These are phyloP conservation scores for Pogonocherus hispidulus DNA, from an alignment of 2,888 invertebrate species.

Conservation along the genomic window DNA sequence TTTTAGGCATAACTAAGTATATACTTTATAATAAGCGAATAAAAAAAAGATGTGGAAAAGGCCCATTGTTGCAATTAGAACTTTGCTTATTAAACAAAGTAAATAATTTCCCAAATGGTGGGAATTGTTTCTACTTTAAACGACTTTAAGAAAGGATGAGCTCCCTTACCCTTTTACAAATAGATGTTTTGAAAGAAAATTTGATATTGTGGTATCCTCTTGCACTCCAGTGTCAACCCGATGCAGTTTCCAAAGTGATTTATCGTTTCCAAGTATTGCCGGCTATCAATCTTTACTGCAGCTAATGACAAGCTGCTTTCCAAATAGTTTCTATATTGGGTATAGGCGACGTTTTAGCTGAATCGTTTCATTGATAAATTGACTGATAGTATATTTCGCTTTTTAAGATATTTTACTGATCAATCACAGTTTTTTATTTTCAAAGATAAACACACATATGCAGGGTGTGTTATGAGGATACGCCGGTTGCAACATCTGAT, in stretches of 20 bases:
- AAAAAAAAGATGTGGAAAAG: too few species aligned
- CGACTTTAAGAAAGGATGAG: too few species aligned
- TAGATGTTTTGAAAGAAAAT: not conserved
- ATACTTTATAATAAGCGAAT: too few species aligned
- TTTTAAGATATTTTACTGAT: too few species aligned
- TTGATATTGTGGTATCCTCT: not conserved
- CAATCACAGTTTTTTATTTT: not conserved
- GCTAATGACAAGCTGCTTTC: not conserved
- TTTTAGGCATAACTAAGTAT: too few species aligned
- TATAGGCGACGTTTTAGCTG: not conserved
- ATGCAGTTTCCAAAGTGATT: not conserved
- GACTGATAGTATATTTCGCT: too few species aligned
- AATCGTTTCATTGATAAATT: not conserved
- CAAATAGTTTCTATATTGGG: not conserved
- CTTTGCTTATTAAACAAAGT: too few species aligned
- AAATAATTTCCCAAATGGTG: too few species aligned
- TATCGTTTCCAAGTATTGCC: not conserved
- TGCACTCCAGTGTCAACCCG: not conserved
- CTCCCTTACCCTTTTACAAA: not conserved
- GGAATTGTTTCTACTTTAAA: too few species aligned
- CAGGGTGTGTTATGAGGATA: not conserved
- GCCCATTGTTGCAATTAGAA: too few species aligned
- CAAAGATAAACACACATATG: not conserved
- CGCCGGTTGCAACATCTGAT: too few species aligned
- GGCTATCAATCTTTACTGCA: not conserved